Percentiles rank a stretch among this genome's conserved stretches.
These are phyloP conservation scores for Sminthopsis crassicaudata DNA, from an alignment of 2,113 vertebrate species.

Conservation along the genomic window DNA sequence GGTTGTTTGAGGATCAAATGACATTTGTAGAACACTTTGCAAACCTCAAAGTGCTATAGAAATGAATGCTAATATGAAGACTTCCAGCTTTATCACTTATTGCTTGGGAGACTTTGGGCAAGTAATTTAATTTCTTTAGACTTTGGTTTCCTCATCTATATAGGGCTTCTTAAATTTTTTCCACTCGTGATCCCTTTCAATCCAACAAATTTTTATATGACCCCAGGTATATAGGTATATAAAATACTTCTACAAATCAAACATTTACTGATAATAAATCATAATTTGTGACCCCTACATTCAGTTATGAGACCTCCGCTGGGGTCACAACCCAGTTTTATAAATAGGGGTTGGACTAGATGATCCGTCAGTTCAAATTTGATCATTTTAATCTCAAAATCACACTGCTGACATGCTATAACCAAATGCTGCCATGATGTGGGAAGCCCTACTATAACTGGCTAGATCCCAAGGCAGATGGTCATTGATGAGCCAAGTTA, in stretches of 20 bases:
- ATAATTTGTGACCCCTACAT: no score
- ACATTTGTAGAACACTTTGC: neutral
- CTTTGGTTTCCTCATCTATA: neutral
- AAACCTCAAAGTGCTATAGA: fast-evolving
- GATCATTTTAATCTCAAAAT: neutral
- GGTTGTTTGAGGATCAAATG: neutral
- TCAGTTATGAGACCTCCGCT: no score
- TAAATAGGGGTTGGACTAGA: neutral
- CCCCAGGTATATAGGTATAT: no score
- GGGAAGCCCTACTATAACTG: neutral
- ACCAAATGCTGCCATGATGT: neutral
- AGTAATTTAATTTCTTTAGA: neutral
- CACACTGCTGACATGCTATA: neutral
- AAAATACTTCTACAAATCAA: no score
- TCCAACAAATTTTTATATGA: no score
- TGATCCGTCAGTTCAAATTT: neutral
- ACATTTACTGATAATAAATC: no score
- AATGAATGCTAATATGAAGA: neutral
- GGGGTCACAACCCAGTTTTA: neutral
- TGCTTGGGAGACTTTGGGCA: neutral
- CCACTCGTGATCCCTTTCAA: no score
- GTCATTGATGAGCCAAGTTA: neutral
- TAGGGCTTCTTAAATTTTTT: no score
- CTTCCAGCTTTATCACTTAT: neutral
- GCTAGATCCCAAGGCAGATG: neutral